Conservation (phyloP, 2,888 invertebrate genomes). For the Linnaemya tessellans region DNA sequence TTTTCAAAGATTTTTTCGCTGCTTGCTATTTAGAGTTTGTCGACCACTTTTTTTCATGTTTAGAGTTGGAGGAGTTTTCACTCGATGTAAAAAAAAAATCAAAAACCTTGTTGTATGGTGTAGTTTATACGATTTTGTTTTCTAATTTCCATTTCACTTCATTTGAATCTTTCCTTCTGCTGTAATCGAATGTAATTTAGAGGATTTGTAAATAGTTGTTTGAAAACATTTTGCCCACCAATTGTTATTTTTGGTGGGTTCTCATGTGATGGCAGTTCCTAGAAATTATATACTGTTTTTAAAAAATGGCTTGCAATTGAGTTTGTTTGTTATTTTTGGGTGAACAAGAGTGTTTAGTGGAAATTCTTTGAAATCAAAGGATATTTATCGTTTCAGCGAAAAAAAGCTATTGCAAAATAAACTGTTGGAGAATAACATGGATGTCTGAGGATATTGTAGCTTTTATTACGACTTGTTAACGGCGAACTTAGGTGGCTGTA, state of each 20-base stretch:
- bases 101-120: background rate
- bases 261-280: background rate
- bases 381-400: background rate
- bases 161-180: constrained; percentile 2
- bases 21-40: constrained; percentile 25
- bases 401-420: background rate
- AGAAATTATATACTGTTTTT: background rate
- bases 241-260: background rate
- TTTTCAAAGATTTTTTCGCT: constrained; percentile 6
- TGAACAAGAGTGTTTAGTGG: background rate
- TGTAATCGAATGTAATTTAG: constrained; percentile 13
- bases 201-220: background rate
- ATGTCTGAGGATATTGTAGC: background rate
- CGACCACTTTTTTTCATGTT: constrained; percentile 44
- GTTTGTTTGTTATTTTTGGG: background rate
- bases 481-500: no score
- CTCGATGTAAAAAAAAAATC: background rate
- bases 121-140: background rate
- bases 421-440: background rate
- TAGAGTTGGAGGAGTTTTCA: constrained; percentile 4
- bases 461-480: no score
- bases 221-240: background rate
- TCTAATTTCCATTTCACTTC: constrained; percentile 11
- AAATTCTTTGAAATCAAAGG: background rate
- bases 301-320: background rate